Evolutionary conservation across 1,140 invertebrate genomes (phyloP).

Genomic region (Tetragonula clypearis): DNA sequence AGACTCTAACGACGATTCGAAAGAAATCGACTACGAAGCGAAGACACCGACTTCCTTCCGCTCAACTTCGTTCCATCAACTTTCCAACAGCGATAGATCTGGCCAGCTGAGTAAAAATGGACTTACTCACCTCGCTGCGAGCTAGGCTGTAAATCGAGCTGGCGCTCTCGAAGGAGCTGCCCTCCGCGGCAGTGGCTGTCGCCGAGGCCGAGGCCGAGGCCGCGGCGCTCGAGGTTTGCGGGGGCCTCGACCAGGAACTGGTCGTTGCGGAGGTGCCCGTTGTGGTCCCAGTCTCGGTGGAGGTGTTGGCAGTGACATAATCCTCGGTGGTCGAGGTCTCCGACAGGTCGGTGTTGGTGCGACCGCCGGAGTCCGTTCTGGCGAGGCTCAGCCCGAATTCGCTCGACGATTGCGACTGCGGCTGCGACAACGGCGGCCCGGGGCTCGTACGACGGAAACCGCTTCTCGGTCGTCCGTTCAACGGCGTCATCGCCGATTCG

Average conservation of each 20-base stretch:
- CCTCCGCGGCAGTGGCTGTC: conserved; percentile 84
- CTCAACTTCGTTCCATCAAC: not conserved
- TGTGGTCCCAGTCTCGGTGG: conserved; percentile 85
- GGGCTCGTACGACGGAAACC: conserved; percentile 76
- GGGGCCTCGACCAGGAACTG: conserved; percentile 77
- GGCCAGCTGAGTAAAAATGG: not conserved
- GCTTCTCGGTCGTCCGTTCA: conserved; percentile 73
- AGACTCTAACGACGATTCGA: not conserved
- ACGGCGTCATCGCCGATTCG: conserved; percentile 58
- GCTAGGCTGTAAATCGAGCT: conserved; percentile 90
- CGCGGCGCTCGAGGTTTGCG: conserved; percentile 75
- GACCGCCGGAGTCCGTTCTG: conserved; percentile 88
- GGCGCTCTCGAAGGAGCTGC: conserved; percentile 91
- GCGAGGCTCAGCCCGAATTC: conserved; percentile 81
- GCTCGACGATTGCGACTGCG: conserved; percentile 79
- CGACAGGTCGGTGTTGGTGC: conserved; percentile 89
- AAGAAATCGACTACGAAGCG: not conserved
- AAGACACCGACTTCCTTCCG: not conserved
- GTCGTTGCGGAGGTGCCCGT: conserved; percentile 79
- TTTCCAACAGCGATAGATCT: not conserved
- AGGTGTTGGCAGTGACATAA: conserved; percentile 93
- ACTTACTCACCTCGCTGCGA: conserved; percentile 83
- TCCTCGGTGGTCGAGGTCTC: conserved; percentile 94
- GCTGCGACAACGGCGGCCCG: conserved; percentile 72
- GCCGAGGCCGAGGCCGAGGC: conserved; percentile 79